Evolutionary conservation across 1,140 invertebrate species (phyloP).

Genomic region (Procambarus virginalis): DNA sequence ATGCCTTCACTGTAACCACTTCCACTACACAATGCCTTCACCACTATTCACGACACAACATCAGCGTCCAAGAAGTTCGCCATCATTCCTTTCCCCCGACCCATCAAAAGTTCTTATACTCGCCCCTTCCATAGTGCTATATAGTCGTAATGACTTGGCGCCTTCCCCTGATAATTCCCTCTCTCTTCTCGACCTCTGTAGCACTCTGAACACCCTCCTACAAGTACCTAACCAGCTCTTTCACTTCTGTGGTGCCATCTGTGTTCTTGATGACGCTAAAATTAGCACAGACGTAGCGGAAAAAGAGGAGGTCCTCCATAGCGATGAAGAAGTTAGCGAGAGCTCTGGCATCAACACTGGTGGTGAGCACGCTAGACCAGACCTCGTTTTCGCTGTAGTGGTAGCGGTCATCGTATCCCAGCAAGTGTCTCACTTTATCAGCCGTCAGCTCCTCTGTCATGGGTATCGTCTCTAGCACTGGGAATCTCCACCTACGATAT

Average conservation of each 20-base stretch:
- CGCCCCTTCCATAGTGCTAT: too few species aligned
- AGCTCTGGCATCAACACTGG: conserved; percentile 19
- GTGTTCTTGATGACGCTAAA: conserved; percentile 43
- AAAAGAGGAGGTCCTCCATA: conserved; percentile 38
- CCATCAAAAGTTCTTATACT: too few species aligned
- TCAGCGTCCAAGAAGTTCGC: too few species aligned
- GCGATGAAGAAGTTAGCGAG: conserved; percentile 37
- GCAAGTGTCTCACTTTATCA: conserved; percentile 37
- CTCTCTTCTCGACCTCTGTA: too few species aligned
- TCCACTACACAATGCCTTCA: too few species aligned
- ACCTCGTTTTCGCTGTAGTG: conserved; percentile 69
- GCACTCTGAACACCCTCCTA: not conserved
- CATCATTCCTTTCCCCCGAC: too few species aligned
- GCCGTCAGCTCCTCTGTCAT: conserved; percentile 35
- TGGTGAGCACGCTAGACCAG: conserved; percentile 13
- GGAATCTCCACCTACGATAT: conserved; percentile 62
- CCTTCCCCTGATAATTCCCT: too few species aligned
- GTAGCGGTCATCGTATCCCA: conserved; percentile 65
- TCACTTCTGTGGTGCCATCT: conserved; percentile 34
- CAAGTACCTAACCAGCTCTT: not conserved
- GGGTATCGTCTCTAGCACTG: not conserved
- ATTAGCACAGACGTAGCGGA: conserved; percentile 53
- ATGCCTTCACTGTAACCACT: too few species aligned
- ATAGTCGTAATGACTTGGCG: too few species aligned
- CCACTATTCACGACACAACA: too few species aligned